Evolutionary conservation across 2,888 invertebrate genomes (phyloP).

Genomic region (Melieria omissa): DNA sequence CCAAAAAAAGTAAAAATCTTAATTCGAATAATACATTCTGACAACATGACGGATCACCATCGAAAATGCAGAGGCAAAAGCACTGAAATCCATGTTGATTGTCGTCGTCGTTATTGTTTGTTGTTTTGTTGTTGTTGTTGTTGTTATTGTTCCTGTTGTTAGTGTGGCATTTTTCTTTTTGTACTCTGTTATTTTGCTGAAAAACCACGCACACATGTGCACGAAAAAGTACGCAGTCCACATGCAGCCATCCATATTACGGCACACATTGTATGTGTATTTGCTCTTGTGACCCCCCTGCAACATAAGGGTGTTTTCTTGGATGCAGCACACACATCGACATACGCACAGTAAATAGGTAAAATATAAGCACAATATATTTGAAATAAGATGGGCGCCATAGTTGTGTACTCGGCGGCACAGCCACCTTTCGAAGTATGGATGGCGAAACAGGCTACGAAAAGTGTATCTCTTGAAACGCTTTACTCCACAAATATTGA

Average conservation of each 20-base stretch:
- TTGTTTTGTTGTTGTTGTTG: background rate
- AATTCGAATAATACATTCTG: slow-evolving; percentile 68
- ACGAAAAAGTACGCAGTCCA: background rate
- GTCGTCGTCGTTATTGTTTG: slow-evolving; percentile 40
- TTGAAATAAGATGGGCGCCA: slow-evolving; percentile 13
- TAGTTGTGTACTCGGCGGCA: background rate
- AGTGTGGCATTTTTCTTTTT: background rate
- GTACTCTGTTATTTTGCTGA: background rate
- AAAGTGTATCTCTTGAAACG: background rate
- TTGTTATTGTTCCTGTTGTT: slow-evolving; percentile 15
- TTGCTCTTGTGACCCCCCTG: no score
- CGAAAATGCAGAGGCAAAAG: slow-evolving; percentile 57
- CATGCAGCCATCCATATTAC: background rate
- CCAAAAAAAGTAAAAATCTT: slow-evolving; percentile 64
- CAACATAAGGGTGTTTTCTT: no score
- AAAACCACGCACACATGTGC: background rate
- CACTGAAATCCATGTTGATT: slow-evolving; percentile 32
- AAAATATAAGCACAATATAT: background rate
- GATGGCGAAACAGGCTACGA: no score
- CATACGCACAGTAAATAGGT: no score
- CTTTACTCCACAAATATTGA: background rate
- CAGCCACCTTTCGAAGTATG: no score
- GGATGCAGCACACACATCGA: no score
- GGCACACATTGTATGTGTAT: no score
- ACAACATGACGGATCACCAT: slow-evolving; percentile 69